Evolutionary conservation across 1,140 invertebrate species (phyloP).

Genomic region (Camponotus vicinus): DNA sequence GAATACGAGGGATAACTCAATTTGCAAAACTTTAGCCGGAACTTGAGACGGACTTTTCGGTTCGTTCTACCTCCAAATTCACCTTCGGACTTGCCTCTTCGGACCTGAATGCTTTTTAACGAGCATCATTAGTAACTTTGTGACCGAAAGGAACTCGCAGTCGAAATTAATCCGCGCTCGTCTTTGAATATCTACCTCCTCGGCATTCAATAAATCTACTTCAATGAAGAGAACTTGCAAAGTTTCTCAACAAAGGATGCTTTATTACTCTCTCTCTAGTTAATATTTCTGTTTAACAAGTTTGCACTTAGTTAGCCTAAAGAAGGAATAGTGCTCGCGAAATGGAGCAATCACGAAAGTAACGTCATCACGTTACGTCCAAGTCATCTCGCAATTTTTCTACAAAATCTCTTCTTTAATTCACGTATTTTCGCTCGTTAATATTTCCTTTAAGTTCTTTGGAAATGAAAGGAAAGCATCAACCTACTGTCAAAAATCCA

Average conservation of each 20-base stretch:
- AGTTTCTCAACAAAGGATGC: not conserved
- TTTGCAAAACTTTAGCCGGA: conserved; percentile 6
- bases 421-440: not conserved
- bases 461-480: conserved; percentile 19
- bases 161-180: conserved; percentile 38
- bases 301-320: not conserved
- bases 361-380: not conserved
- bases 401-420: not conserved
- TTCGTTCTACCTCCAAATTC: not conserved
- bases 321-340: not conserved
- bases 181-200: not conserved
- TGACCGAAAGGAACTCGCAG: conserved; percentile 23
- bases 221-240: conserved; percentile 4
- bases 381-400: not conserved
- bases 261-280: not conserved
- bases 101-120: conserved; percentile 59
- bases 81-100: not conserved
- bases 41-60: conserved; percentile 30
- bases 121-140: conserved; percentile 57
- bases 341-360: not conserved
- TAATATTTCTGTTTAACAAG: conserved; percentile 42
- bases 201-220: not conserved
- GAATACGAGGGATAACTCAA: conserved; percentile 9
- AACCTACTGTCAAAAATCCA: not conserved
- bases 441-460: not conserved